Evolutionary conservation across 2,113 vertebrate species (phyloP).

Genomic region (Serinus canaria): DNA sequence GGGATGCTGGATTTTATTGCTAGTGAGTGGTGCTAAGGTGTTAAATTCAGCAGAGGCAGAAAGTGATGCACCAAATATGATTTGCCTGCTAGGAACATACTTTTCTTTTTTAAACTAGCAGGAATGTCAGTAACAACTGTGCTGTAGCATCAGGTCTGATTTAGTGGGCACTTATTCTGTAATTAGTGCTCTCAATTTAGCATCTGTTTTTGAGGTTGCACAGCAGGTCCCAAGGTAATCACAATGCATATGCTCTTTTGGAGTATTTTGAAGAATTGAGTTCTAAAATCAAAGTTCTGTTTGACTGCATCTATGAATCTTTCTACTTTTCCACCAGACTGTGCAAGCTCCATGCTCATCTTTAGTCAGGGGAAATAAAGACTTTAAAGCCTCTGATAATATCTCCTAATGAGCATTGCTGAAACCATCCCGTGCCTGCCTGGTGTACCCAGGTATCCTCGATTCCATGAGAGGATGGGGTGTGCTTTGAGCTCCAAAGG

Average conservation of each 20-base stretch:
- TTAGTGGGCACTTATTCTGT: neutral
- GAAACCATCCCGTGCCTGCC: neutral
- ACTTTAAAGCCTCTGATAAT: neutral
- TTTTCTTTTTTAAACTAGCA: neutral
- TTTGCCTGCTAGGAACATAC: neutral
- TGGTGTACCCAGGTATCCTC: neutral
- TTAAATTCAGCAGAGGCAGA: neutral
- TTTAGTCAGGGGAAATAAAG: neutral
- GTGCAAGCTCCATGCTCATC: neutral
- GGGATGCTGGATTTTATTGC: neutral
- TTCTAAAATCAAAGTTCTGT: neutral
- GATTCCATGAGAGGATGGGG: neutral
- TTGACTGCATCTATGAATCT: neutral
- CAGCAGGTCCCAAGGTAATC: neutral
- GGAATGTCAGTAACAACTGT: neutral
- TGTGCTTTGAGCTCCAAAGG: neutral
- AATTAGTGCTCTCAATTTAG: neutral
- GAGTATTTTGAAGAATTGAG: neutral
- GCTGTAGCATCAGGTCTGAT: neutral
- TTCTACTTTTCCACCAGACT: neutral
- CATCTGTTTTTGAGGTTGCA: neutral
- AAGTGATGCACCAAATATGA: neutral
- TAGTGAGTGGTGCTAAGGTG: neutral
- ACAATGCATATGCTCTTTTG: neutral
- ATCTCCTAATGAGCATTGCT: neutral